Percentiles rank a stretch among this genome's conserved stretches.
These are phyloP conservation scores for Rhea americana DNA, from an alignment of 2,113 vertebrate genomes.

Conservation along the genomic window DNA sequence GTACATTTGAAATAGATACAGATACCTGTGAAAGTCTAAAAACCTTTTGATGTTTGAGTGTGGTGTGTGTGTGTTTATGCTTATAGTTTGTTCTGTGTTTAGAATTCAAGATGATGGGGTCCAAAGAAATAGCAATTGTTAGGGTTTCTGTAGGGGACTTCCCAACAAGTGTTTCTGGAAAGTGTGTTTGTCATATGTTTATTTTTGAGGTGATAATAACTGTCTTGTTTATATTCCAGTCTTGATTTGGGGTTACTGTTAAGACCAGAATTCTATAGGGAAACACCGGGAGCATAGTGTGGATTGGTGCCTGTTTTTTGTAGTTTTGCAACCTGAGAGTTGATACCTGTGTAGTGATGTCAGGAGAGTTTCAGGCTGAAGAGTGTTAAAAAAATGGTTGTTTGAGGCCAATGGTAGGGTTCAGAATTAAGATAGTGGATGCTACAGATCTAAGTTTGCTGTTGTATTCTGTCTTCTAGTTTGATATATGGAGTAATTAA, in stretches of 20 bases:
- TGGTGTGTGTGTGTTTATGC: not conserved
- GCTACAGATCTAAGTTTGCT: too few relatives aligned
- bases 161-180: not conserved
- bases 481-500: too few relatives aligned
- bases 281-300: not conserved
- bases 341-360: not conserved
- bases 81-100: not conserved
- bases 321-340: not conserved
- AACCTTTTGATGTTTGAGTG: not conserved
- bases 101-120: not conserved
- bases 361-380: not conserved
- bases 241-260: not conserved
- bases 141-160: not conserved
- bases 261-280: not conserved
- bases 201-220: not conserved
- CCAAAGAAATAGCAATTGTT: not conserved
- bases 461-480: too few relatives aligned
- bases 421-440: too few relatives aligned
- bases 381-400: too few relatives aligned
- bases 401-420: too few relatives aligned
- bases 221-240: not conserved
- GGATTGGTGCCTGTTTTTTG: not conserved
- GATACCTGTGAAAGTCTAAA: not conserved
- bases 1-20: not conserved
- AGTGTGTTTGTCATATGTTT: not conserved